Evolutionary conservation across 2,113 vertebrate species (phyloP).

Genomic region (Lophius piscatorius): DNA sequence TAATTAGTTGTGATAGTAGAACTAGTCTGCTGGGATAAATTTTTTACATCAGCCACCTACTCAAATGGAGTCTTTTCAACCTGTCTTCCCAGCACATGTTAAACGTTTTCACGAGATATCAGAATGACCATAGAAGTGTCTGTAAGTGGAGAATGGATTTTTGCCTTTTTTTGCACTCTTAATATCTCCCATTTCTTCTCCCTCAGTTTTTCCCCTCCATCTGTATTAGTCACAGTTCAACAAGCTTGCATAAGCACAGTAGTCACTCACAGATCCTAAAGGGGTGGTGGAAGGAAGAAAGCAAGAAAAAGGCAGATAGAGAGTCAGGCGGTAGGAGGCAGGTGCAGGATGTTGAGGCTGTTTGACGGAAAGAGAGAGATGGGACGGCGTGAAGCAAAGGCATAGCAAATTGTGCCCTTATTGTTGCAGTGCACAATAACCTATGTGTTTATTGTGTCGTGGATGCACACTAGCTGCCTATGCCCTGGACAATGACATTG

Average conservation of each 20-base stretch:
- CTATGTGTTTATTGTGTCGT: constrained; percentile 74
- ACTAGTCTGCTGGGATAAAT: neutral
- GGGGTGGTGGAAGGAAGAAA: constrained; percentile 38
- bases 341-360: constrained; percentile 45
- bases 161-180: neutral
- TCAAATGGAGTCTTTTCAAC: too few species aligned
- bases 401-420: constrained; percentile 52
- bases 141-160: constrained; percentile 10
- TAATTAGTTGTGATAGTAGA: too few species aligned
- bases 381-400: constrained; percentile 59
- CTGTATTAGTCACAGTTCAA: constrained; percentile 72
- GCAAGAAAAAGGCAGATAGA: constrained; percentile 27
- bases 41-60: too few species aligned
- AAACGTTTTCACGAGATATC: neutral
- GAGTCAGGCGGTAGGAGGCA: constrained; percentile 40
- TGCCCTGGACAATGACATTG: constrained; percentile 68
- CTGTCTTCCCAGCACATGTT: neutral
- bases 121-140: constrained; percentile 1
- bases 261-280: constrained; percentile 63
- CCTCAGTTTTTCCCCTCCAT: constrained; percentile 42
- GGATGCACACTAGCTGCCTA: constrained; percentile 71
- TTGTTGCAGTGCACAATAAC: constrained; percentile 75
- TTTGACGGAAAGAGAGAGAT: constrained; percentile 47
- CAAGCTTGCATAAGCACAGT: constrained; percentile 66
- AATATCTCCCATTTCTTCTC: constrained; percentile 16